Evolutionary conservation across 2,888 invertebrate species (phyloP), one percentile per base, ranked within the genome.

Genomic region (Eristalis tenax): DNA sequence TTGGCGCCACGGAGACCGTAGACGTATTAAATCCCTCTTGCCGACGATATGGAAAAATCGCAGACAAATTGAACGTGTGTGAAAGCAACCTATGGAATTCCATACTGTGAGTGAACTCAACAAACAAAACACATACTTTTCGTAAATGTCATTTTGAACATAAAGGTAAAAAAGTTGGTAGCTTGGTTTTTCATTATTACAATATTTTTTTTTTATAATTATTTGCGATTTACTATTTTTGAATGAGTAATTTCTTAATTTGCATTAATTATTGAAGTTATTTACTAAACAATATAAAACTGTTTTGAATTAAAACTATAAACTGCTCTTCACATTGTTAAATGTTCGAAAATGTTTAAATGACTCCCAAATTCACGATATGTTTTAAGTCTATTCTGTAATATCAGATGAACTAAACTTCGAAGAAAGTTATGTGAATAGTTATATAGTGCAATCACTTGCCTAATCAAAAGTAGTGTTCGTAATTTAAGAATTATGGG

Each of bases 401-500:
- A 6, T 18, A 50, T 18, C 8, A 50, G 18, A 18, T 18, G 18
- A 18, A 18, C 8, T n/a, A 10, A 26, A 26, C 26, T 1, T 32
- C 32, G 40, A 57, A 28, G 11, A 43, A 18, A 70, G 56, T 35
- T 50, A 85, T 85, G 85, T 82, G 69, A 81, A 50, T 50, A 50
- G 43, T 76, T 57, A 65, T 43, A 70, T 64, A 32, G 69, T 71
- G 80, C 81, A 76, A 80, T 76, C 66, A 81, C 76, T 81, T 84
- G 81, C 80, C 76, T 43, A 57, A 61, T 28, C 23, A 61, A 64
- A 73, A 73, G 76, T 61, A 73, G 35, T 57, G 65, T 43, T 61
- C 43, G 11, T 66, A 82, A 73, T 43, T 71, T 22, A 68, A 57
- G 50, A 64, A 86, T 84, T 89, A 99, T 99, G 99, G 99, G 99